Percentiles rank a stretch among this genome's conserved stretches.
These are phyloP conservation scores for Argentina silus DNA, from an alignment of 2,797 vertebrate genomes.

Conservation along the genomic window DNA sequence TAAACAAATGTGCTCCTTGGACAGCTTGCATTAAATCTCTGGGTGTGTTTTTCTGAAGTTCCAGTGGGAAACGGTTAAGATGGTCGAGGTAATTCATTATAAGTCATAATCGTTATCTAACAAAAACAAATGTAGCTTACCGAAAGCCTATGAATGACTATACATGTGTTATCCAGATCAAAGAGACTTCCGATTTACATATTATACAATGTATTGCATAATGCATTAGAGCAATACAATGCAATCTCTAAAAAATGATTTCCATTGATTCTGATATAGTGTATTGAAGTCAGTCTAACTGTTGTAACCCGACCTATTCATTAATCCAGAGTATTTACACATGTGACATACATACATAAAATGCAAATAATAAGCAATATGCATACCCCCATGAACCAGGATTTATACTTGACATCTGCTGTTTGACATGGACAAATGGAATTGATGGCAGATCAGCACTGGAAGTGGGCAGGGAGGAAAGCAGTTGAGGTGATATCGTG, in stretches of 20 bases:
- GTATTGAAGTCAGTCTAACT: neutral
- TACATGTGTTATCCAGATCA: neutral
- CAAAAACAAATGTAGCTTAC: too few species aligned
- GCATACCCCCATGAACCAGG: neutral
- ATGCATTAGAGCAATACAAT: neutral
- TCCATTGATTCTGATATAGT: neutral
- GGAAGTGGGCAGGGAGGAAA: neutral
- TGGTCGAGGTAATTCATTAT: too few species aligned
- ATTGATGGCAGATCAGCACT: neutral
- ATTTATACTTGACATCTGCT: neutral
- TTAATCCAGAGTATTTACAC: too few species aligned
- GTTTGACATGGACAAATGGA: neutral
- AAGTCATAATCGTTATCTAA: too few species aligned
- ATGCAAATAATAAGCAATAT: neutral
- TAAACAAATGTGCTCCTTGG: slow-evolving; percentile 12
- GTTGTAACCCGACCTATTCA: neutral
- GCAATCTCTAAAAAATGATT: neutral
- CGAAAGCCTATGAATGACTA: too few species aligned
- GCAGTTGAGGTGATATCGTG: too few species aligned
- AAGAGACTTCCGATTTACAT: neutral
- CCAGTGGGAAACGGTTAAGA: too few species aligned
- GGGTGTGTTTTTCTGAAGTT: neutral
- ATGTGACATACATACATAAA: too few species aligned
- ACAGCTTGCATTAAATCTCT: neutral
- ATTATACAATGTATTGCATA: neutral